These are phyloP conservation scores for Sycophaga agraensis DNA, from an alignment of 1,140 invertebrate genomes.

Conservation along the genomic window DNA sequence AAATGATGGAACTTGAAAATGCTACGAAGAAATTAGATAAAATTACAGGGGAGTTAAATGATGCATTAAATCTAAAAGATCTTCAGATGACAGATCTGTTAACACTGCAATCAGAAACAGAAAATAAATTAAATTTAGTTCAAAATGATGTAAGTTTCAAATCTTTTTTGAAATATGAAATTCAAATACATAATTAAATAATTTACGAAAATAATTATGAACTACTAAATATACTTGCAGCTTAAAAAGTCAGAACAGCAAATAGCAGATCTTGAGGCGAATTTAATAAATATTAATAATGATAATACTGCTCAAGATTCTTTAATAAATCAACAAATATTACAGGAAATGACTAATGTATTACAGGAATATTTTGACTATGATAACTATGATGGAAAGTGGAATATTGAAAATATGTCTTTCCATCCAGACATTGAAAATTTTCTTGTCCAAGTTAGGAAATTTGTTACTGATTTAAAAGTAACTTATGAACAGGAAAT, in stretches of 20 bases:
- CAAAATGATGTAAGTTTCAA: constrained; percentile 6
- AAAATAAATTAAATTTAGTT: constrained; percentile 24
- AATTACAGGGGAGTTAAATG: constrained; percentile 27
- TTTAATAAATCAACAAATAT: neutral
- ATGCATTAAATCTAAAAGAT: constrained; percentile 27
- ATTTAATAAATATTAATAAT: constrained; percentile 23
- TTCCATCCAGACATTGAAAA: constrained; percentile 34
- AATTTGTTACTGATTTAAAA: constrained; percentile 30
- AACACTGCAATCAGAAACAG: constrained; percentile 29
- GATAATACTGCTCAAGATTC: neutral
- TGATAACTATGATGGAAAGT: constrained; percentile 21
- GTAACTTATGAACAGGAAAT: constrained; percentile 29
- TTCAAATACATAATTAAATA: neutral
- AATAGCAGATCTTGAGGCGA: constrained; percentile 19
- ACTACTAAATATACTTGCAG: neutral
- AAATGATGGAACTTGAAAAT: constrained; percentile 26
- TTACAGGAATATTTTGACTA: constrained; percentile 25
- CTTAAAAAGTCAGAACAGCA: constrained; percentile 21
- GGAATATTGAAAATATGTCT: constrained; percentile 13
- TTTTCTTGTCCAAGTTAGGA: constrained; percentile 28
- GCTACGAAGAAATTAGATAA: constrained; percentile 17
- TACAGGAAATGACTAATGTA: constrained; percentile 8
- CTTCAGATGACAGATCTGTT: constrained; percentile 26
- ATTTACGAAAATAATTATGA: neutral
- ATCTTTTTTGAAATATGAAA: neutral